A percentile compares a stretch with the other conserved stretches of the same genome.
Evolutionary conservation across 2,113 vertebrate genomes (phyloP).

Genomic region (Hippotragus niger): DNA sequence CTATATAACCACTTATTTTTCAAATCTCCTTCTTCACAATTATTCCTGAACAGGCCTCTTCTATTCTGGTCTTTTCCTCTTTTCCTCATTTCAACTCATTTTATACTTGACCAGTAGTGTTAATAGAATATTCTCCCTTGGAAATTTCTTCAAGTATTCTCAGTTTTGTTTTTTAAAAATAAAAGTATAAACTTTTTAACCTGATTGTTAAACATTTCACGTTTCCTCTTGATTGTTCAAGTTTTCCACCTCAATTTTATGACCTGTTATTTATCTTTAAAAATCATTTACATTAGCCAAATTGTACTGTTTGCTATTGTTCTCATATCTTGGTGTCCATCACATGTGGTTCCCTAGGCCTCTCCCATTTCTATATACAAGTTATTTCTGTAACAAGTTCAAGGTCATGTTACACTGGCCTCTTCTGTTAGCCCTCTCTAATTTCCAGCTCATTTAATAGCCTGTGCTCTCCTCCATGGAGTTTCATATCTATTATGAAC

Average conservation of each 20-base stretch:
- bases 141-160: background rate
- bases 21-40: background rate
- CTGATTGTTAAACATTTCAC: background rate
- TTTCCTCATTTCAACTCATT: background rate
- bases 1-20: background rate
- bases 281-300: background rate
- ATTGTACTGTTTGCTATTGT: background rate
- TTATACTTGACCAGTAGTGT: background rate
- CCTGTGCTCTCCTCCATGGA: fast-evolving
- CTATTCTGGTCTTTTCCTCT: background rate
- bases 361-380: background rate
- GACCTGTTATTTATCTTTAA: background rate
- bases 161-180: background rate
- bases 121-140: background rate
- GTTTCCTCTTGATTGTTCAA: background rate
- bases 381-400: background rate
- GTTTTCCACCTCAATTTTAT: background rate
- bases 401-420: too few species aligned
- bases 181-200: background rate
- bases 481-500: background rate
- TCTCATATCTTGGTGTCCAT: fast-evolving
- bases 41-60: background rate
- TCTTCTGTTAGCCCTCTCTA: background rate
- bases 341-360: fast-evolving
- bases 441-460: background rate